These are phyloP conservation scores for Carassius auratus DNA, from an alignment of 2,113 vertebrate genomes.

Conservation along the genomic window DNA sequence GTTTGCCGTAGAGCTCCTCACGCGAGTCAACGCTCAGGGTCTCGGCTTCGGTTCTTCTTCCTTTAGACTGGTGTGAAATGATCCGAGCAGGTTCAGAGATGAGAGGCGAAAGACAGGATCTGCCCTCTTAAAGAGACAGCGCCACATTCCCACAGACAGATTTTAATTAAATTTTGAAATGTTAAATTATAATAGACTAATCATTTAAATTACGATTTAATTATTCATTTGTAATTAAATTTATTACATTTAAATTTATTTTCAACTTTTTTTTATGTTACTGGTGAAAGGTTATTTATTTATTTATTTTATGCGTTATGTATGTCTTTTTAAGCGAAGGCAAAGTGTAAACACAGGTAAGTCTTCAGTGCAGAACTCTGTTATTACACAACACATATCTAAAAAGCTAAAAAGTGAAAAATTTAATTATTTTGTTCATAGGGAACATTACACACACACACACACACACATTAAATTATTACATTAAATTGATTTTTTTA, in stretches of 20 bases:
- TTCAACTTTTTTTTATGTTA: background rate
- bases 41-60: background rate
- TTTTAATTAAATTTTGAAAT: background rate
- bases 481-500: too few species aligned
- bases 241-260: background rate
- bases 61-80: constrained; percentile 68
- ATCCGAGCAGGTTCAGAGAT: constrained; percentile 53
- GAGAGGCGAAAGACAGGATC: constrained; percentile 53
- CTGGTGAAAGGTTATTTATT: background rate
- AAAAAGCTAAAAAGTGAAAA: background rate
- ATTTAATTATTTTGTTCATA: too few species aligned
- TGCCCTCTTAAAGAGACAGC: constrained; percentile 75
- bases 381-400: too few species aligned
- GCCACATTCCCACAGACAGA: background rate
- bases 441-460: too few species aligned
- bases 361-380: background rate
- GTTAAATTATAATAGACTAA: background rate
- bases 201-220: too few species aligned
- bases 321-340: background rate
- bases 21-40: background rate
- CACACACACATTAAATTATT: too few species aligned
- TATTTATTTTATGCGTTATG: background rate
- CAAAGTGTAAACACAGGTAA: background rate
- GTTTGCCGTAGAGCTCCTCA: background rate
- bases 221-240: background rate